Evolutionary conservation across 1,140 invertebrate species (phyloP).

Genomic region (Atta cephalotes): DNA sequence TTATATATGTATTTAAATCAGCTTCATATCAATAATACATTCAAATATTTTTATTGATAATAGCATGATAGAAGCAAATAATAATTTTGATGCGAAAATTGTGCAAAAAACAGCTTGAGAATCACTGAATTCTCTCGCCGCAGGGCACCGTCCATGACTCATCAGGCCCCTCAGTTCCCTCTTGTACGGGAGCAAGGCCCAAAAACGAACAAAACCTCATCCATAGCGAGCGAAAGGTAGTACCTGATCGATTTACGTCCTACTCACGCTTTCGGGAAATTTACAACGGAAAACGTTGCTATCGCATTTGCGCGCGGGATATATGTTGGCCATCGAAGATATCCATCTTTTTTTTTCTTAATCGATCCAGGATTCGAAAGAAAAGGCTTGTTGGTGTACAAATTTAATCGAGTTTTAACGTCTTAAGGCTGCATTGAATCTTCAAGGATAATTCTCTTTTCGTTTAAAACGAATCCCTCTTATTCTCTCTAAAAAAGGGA

Average conservation of each 20-base stretch:
- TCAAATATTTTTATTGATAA: neutral
- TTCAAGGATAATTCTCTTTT: conserved; percentile 72
- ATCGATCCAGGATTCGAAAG: conserved; percentile 11
- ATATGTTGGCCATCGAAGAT: conserved; percentile 62
- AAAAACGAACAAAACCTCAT: conserved; percentile 84
- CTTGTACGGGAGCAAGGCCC: conserved; percentile 84
- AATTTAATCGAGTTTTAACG: conserved; percentile 66
- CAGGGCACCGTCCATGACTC: conserved; percentile 85
- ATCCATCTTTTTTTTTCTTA: conserved; percentile 20
- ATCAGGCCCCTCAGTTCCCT: conserved; percentile 85
- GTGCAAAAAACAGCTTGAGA: conserved; percentile 73
- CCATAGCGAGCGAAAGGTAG: conserved; percentile 80
- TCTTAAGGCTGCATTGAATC: conserved; percentile 59
- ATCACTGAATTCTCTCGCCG: conserved; percentile 82
- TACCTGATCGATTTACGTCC: conserved; percentile 85
- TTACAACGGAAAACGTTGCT: conserved; percentile 80
- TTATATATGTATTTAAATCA: neutral
- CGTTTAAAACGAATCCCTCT: conserved; percentile 1
- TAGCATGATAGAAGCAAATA: neutral
- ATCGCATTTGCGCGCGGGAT: conserved; percentile 64
- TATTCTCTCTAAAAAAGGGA: conserved; percentile 38
- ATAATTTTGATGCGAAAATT: conserved; percentile 41
- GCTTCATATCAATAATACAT: neutral
- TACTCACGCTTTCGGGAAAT: conserved; percentile 83
- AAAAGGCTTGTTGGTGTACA: conserved; percentile 59